phyloP scores from a whole-genome alignment of 2,113 vertebrate species.

The Pogona vitticeps region DNA sequence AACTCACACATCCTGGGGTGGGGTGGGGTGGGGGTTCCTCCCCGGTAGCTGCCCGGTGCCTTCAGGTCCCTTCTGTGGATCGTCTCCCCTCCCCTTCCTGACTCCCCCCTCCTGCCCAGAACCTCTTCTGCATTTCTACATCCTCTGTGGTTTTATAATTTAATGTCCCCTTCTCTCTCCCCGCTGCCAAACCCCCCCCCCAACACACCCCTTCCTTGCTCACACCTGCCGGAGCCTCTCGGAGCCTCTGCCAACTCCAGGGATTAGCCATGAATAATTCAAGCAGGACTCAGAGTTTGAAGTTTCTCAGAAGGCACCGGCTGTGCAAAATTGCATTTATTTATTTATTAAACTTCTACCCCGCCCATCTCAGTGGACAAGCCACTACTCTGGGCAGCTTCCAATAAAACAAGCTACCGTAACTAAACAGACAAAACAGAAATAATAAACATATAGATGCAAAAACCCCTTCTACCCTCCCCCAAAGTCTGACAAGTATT shows the following conservation, averaged over 20 bases:
- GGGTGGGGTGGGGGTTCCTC: background rate
- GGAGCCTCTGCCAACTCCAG: constrained; percentile 63
- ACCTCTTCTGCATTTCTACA: constrained; percentile 63
- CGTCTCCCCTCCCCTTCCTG: constrained; percentile 33
- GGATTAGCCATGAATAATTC: constrained; percentile 76
- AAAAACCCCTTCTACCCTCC: too few relatives aligned
- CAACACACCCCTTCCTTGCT: constrained; percentile 72
- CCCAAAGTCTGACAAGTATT: too few relatives aligned
- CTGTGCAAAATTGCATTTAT: too few relatives aligned
- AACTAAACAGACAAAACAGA: too few relatives aligned
- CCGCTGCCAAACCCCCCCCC: too few relatives aligned
- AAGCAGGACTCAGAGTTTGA: constrained; percentile 68
- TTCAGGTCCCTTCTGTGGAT: background rate
- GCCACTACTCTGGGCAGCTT: too few relatives aligned
- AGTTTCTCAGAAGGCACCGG: constrained; percentile 51
- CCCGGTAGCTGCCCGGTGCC: background rate
- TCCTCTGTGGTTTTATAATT: constrained; percentile 74
- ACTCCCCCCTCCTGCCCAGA: constrained; percentile 1
- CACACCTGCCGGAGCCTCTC: constrained; percentile 62
- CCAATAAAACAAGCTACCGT: too few relatives aligned
- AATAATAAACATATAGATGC: too few relatives aligned
- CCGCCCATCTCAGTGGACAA: too few relatives aligned
- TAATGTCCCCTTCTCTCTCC: constrained; percentile 66
- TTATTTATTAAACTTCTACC: too few relatives aligned
- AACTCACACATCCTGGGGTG: accelerated